These are phyloP conservation scores for Coenobita brevimanus DNA, from an alignment of 1,140 invertebrate species.

Conservation along the genomic window DNA sequence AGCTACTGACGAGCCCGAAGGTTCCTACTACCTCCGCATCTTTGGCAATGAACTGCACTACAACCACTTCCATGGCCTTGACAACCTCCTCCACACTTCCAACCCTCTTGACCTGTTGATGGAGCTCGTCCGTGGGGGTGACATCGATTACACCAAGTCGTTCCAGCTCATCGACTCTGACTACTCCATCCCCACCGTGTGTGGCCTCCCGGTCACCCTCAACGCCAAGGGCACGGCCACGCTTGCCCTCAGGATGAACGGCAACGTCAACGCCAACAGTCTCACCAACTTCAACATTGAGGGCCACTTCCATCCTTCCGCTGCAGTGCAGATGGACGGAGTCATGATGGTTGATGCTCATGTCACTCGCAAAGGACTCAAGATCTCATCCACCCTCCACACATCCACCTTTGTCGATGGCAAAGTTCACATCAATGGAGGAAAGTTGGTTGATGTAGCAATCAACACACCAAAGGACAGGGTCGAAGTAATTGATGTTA, in stretches of 20 bases:
- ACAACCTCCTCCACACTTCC: constrained; percentile 10
- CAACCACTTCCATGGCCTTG: constrained; percentile 71
- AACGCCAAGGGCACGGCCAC: constrained; percentile 82
- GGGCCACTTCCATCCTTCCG: constrained; percentile 75
- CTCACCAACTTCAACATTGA: constrained; percentile 79
- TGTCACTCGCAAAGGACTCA: constrained; percentile 83
- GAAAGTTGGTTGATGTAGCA: constrained; percentile 82
- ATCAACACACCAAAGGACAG: constrained; percentile 86
- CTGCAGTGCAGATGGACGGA: constrained; percentile 82
- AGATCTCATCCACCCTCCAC: constrained; percentile 82
- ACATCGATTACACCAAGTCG: constrained; percentile 73
- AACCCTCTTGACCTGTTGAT: constrained; percentile 59
- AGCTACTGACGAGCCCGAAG: constrained; percentile 69
- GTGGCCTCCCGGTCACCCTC: constrained; percentile 85
- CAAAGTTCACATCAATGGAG: constrained; percentile 78
- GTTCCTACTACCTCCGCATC: constrained; percentile 73
- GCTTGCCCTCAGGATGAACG: constrained; percentile 80
- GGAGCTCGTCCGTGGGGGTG: constrained; percentile 45
- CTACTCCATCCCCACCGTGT: constrained; percentile 84
- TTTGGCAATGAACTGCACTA: constrained; percentile 78
- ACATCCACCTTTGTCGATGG: constrained; percentile 85
- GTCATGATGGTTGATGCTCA: constrained; percentile 84
- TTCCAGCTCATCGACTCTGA: constrained; percentile 85
- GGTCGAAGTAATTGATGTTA: constrained; percentile 82
- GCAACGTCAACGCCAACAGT: constrained; percentile 81